Evolutionary conservation across 2,888 invertebrate species (phyloP).

Genomic region (Cheiracanthium punctorium): DNA sequence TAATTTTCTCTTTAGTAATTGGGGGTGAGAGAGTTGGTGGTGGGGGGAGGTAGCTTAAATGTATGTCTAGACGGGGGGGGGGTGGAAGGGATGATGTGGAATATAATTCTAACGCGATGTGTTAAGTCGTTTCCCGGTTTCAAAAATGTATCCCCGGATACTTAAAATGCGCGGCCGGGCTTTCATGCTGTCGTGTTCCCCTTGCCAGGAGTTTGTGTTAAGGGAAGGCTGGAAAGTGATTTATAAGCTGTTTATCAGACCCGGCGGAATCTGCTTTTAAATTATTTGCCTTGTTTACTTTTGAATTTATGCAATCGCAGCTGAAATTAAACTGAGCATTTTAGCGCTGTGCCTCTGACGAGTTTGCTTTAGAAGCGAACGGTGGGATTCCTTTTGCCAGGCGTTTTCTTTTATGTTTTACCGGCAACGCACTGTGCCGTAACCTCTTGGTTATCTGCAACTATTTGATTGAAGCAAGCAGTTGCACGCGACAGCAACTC

Average conservation of each 20-base stretch:
- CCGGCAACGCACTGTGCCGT: too few relatives aligned
- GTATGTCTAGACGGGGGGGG: neutral
- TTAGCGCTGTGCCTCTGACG: too few relatives aligned
- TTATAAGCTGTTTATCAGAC: constrained; percentile 17
- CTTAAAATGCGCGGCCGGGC: constrained; percentile 6
- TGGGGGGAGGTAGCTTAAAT: neutral
- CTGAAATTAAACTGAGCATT: neutral
- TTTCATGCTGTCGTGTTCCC: neutral
- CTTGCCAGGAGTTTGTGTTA: neutral
- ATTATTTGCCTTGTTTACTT: constrained; percentile 2
- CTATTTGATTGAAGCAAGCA: too few relatives aligned
- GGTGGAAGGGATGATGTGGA: neutral
- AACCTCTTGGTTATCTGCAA: too few relatives aligned
- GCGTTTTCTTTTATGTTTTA: too few relatives aligned
- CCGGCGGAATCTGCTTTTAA: constrained; percentile 5
- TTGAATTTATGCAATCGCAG: constrained; percentile 15
- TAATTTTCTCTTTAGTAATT: constrained; percentile 17
- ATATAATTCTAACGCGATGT: constrained; percentile 14
- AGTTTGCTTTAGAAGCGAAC: too few relatives aligned
- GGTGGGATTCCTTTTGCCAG: too few relatives aligned
- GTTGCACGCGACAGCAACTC: too few relatives aligned
- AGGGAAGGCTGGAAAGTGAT: constrained; percentile 5
- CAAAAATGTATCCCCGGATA: constrained; percentile 15
- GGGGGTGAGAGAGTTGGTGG: neutral
- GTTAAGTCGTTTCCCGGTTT: constrained; percentile 11